These are phyloP conservation scores for Callospermophilus lateralis DNA, from an alignment of 2,113 vertebrate species.

Conservation along the genomic window DNA sequence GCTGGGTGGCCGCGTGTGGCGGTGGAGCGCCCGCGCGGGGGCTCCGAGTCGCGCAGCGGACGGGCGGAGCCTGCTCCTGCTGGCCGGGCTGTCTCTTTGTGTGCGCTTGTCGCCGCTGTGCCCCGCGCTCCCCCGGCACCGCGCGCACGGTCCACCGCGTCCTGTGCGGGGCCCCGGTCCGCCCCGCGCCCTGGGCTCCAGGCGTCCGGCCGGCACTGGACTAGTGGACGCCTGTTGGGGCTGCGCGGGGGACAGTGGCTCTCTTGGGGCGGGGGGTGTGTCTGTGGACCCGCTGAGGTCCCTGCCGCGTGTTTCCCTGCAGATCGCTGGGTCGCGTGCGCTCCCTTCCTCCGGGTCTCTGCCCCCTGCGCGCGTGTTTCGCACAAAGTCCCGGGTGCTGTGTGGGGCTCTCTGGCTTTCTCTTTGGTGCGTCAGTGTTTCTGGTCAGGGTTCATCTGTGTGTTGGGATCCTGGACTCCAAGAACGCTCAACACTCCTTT, in stretches of 20 bases:
- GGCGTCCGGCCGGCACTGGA: background rate
- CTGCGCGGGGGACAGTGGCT: background rate
- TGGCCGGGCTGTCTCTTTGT: conserved; percentile 79
- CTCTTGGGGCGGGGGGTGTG: conserved; percentile 63
- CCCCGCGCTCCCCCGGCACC: conserved; percentile 49
- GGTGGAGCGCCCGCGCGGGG: background rate
- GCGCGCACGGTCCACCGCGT: conserved; percentile 34
- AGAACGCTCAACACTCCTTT: conserved; percentile 57
- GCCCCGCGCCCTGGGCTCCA: background rate
- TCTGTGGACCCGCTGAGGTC: conserved; percentile 23
- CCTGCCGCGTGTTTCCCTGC: conserved; percentile 1
- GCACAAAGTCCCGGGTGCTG: conserved; percentile 65
- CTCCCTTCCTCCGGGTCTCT: background rate
- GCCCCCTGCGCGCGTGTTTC: conserved; percentile 51
- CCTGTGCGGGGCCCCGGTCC: background rate
- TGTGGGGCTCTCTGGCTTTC: conserved; percentile 5
- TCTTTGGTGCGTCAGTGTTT: conserved; percentile 27
- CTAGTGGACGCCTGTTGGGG: background rate
- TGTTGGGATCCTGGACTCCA: conserved; percentile 27
- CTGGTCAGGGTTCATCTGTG: background rate
- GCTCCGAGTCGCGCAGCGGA: conserved; percentile 53
- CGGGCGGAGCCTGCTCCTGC: conserved; percentile 79
- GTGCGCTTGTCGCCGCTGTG: conserved; percentile 69
- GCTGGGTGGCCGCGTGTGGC: background rate
- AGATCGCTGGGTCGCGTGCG: background rate